Evolutionary conservation across 2,797 vertebrate genomes (phyloP), one percentile per base, ranked within the genome.

Genomic region (Sarcoramphus papa): DNA sequence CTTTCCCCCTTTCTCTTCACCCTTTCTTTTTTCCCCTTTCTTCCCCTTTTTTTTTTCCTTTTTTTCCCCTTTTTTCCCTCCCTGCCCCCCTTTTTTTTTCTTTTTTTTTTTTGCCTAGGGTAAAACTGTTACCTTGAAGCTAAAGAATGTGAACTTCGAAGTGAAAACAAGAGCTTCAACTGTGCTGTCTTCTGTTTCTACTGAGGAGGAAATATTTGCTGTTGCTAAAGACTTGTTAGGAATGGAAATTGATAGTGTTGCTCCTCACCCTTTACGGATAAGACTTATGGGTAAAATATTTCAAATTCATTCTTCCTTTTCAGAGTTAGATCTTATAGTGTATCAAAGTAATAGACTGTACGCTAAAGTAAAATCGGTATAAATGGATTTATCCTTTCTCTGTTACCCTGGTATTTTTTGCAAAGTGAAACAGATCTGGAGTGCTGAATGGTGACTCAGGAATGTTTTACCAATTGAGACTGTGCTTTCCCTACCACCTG

Each of bases 121-220:
- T 95, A 99, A 99, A 98, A 99, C 99, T 4, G 98, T 99, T 83
- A 99, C 99, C 18, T 93, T 99, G 94, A 99, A 99, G 96, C 94
- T 99, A 50, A 99, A 99, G 98, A 99, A 99, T 14, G 99, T 99
- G 78, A 98, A 99, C 79, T 99, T 99, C 43, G 99, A 99, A 98
- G 99, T 99, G 50, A 99, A 99, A 98, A 99, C 99, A 91, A 98
- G 98, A 94, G 99, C 99, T 19, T 98, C 97, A 87, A 99, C 99
- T 20, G 95, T 99, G 57, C 94, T 97, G 3, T 98, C 97, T 74
- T 97, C 98, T 87, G 98, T 99, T 94, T 99, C 98, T 82, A 98
- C 98, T 62, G 98, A 98, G 76, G 98, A 99, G 72, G 99, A 99
- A 98, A 99, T 99, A 96, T 99, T 99, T 98, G 97, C 98, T 95